Evolutionary conservation across 1,140 invertebrate species (phyloP).

Genomic region (Trichonephila inaurata): DNA sequence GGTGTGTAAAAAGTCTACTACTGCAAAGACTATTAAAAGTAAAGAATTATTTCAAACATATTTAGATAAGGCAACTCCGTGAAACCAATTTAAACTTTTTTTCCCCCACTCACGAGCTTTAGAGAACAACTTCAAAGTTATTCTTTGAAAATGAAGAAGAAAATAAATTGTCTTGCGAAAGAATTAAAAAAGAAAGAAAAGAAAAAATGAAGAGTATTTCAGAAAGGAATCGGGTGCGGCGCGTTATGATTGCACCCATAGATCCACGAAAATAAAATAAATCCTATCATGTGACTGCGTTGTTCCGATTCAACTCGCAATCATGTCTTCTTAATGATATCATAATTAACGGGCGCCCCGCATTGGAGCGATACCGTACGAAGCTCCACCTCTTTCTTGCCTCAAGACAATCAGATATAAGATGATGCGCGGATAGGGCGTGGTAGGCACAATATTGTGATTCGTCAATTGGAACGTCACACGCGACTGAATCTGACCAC

Average conservation of each 20-base stretch:
- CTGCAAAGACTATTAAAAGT: too few relatives aligned
- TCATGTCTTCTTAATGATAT: slow-evolving; percentile 62
- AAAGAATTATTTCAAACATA: too few relatives aligned
- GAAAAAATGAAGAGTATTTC: slow-evolving; percentile 3
- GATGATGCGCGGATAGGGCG: slow-evolving; percentile 55
- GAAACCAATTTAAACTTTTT: too few relatives aligned
- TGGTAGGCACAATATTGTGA: slow-evolving; percentile 56
- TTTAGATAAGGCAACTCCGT: too few relatives aligned
- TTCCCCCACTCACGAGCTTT: too few relatives aligned
- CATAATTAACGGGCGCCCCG: slow-evolving; percentile 53
- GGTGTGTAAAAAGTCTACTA: too few relatives aligned
- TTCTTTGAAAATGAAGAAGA: too few relatives aligned
- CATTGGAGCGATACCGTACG: slow-evolving; percentile 61
- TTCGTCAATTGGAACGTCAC: slow-evolving; percentile 68
- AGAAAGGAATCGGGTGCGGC: not conserved
- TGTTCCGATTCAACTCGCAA: slow-evolving; percentile 44
- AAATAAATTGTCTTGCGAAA: not conserved
- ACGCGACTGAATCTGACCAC: slow-evolving; percentile 56
- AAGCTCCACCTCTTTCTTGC: slow-evolving; percentile 54
- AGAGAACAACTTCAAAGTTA: too few relatives aligned
- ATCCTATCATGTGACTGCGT: slow-evolving; percentile 35
- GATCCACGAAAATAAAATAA: slow-evolving; percentile 11
- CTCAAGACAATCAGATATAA: slow-evolving; percentile 60
- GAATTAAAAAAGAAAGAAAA: not conserved
- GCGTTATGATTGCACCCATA: not conserved